A percentile compares a stretch with the other conserved stretches of the same genome.
These are phyloP conservation scores for Selene dorsalis DNA, from an alignment of 2,797 vertebrate genomes.

Conservation along the genomic window DNA sequence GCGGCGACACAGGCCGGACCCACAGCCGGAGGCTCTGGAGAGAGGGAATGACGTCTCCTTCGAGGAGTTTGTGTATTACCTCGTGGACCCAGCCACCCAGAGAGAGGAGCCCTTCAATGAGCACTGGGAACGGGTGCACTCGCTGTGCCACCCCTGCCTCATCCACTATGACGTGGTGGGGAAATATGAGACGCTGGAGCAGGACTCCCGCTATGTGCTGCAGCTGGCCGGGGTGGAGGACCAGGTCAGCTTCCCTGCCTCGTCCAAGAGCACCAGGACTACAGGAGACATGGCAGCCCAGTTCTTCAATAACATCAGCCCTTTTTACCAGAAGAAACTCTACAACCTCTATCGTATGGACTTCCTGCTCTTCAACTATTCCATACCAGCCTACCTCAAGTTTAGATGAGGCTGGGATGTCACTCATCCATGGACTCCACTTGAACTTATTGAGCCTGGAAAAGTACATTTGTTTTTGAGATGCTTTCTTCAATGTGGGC, in stretches of 20 bases:
- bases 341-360: conserved; percentile 95
- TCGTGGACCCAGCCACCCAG: conserved; percentile 90
- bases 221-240: conserved; percentile 84
- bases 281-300: conserved; percentile 84
- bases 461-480: neutral
- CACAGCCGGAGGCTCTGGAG: conserved; percentile 84
- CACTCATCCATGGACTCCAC: conserved; percentile 8
- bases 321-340: conserved; percentile 93
- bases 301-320: conserved; percentile 91
- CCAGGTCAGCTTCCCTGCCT: conserved; percentile 86
- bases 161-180: conserved; percentile 93
- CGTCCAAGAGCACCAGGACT: conserved; percentile 84
- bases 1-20: conserved; percentile 85
- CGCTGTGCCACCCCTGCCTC: conserved; percentile 93
- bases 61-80: conserved; percentile 92
- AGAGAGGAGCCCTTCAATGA: conserved; percentile 91
- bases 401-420: conserved; percentile 80
- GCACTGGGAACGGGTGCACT: conserved; percentile 93
- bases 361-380: conserved; percentile 95
- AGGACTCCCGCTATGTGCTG: conserved; percentile 91
- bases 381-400: conserved; percentile 88
- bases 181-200: conserved; percentile 92
- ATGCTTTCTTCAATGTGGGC: neutral
- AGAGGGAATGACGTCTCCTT: conserved; percentile 90
- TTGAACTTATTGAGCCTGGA: conserved; percentile 20